Conservation (phyloP, 2,113 vertebrate genomes). For the Sula dactylatra region DNA sequence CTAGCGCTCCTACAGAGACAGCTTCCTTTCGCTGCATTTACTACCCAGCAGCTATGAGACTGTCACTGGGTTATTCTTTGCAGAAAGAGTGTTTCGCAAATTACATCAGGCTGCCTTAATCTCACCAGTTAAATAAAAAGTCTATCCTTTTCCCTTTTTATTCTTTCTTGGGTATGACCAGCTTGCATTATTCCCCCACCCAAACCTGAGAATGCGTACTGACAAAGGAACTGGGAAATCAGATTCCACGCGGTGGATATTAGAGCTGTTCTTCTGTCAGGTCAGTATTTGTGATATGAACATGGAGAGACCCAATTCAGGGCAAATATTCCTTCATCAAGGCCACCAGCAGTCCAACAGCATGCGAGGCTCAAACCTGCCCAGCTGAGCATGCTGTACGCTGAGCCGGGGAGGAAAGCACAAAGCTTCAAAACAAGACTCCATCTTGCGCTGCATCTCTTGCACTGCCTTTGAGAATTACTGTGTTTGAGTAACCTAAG, state of each 20-base stretch:
- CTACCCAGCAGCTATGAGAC: not conserved
- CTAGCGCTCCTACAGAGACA: not conserved
- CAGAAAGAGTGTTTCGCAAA: not conserved
- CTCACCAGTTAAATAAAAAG: not conserved
- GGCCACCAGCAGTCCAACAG: not conserved
- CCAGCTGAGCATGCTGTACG: not conserved
- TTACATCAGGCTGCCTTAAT: not conserved
- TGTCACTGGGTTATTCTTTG: rapidly evolving
- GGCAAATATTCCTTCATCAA: not conserved
- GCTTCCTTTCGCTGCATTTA: rapidly evolving
- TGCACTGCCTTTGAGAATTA: not conserved
- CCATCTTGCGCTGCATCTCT: not conserved
- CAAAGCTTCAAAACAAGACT: not conserved
- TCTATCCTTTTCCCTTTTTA: not conserved
- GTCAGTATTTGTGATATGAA: not conserved
- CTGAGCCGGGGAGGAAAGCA: rapidly evolving
- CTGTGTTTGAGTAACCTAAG: not conserved
- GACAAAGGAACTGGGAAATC: not conserved
- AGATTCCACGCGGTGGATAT: rapidly evolving
- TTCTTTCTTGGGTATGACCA: not conserved
- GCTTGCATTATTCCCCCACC: not conserved
- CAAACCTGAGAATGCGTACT: rapidly evolving
- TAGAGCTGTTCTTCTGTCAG: not conserved
- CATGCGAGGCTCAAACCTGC: rapidly evolving
- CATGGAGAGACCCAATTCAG: rapidly evolving